Evolutionary conservation across 2,888 invertebrate genomes (phyloP).

Genomic region (Nomada lathburiana): DNA sequence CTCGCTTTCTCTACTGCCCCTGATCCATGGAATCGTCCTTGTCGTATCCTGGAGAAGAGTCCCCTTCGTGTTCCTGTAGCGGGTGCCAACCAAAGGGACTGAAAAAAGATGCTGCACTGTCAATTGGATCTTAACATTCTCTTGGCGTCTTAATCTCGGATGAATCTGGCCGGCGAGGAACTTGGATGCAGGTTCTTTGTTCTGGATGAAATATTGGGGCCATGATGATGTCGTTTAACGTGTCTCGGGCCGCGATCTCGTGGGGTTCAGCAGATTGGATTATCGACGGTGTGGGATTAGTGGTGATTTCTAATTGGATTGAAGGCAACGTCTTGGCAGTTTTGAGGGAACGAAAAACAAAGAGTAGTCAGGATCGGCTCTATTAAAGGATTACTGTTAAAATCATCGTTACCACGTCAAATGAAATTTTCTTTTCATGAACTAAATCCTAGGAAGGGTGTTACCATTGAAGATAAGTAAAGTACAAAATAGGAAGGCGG

Average conservation of each 20-base stretch:
- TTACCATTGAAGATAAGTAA: too few species aligned
- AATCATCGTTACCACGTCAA: too few species aligned
- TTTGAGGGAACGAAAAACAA: neutral
- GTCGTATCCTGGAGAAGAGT: constrained; percentile 18
- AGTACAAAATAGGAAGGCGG: too few species aligned
- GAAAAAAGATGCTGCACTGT: constrained; percentile 25
- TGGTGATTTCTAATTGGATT: too few species aligned
- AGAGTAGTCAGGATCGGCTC: constrained; percentile 5
- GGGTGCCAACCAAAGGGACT: constrained; percentile 57
- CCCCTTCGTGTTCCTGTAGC: constrained; percentile 55
- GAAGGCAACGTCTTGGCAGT: neutral
- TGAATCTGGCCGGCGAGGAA: neutral
- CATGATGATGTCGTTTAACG: constrained; percentile 19
- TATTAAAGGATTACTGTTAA: neutral
- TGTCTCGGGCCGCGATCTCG: constrained; percentile 1
- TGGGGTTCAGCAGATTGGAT: neutral
- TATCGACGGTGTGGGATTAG: neutral
- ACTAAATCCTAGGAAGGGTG: too few species aligned
- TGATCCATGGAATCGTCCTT: constrained; percentile 13
- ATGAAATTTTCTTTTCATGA: too few species aligned
- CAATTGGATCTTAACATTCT: neutral
- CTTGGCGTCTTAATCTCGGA: neutral
- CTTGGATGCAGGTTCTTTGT: too few species aligned
- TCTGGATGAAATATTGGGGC: neutral
- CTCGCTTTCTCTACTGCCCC: constrained; percentile 38